Evolutionary conservation across 2,113 vertebrate species (phyloP), one percentile per base, ranked within the genome.

Genomic region (Pachypanchax playfairii): DNA sequence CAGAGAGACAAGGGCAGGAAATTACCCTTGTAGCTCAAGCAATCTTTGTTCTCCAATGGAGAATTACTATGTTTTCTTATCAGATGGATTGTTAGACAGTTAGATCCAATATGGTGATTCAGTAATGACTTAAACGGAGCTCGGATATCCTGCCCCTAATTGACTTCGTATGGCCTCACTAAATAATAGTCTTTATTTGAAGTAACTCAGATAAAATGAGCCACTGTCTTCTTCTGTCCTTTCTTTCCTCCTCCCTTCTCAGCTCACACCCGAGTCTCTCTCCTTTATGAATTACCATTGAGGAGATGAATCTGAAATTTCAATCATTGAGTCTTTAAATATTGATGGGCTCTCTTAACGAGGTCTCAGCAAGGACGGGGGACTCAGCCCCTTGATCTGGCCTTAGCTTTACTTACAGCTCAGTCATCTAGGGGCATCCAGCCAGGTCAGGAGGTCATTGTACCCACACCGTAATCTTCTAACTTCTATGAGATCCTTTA

Each of bases 231-330:
- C 31, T 33, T 43, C 52, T 36, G 49, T 20, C 10, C 53, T 47
- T 60, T 13, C 55, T 42, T 51, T 55, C 26, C 42, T 60, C 15
- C 25, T 17, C 44, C 36, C 39, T 25, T 56, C 33, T 21, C 39
- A 9, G 6, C 58, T 65, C 21, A 1, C 67, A 79, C 60, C 69
- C 66, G 14, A 74, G 73, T 66, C 55, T 35, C 60, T 53, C 65
- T 77, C 77, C 73, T 87, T 85, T 86, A 79, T 83, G 85, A 90
- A 90, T 87, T 87, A 85, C 74, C 82, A 82, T 71, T 61, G 79
- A 79, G 77, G 80, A 83, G 80, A 88, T 81, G 79, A 83, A 91
- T 91, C 88, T 89, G 74, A 90, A 92, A 88, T 89, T 90, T 90
- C 88, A 87, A 87, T 91, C 87, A 90, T 70, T 57, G 66, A 68